Evolutionary conservation across 2,113 vertebrate species (phyloP), one percentile per base, ranked within the genome.

Genomic region (Podarcis raffonei): DNA sequence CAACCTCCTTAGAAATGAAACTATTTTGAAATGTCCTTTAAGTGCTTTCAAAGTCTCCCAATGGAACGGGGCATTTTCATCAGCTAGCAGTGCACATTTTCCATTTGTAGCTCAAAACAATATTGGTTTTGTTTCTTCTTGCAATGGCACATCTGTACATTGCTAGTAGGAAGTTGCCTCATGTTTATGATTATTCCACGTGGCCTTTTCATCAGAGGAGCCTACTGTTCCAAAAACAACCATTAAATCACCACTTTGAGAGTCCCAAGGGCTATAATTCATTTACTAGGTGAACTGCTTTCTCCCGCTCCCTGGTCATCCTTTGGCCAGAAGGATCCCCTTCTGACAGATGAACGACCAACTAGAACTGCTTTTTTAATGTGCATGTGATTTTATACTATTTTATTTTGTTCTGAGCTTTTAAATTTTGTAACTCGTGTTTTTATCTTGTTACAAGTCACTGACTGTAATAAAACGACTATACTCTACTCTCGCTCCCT

Each of bases 221-320:
- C 71, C 75, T 90, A 74, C 74, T 79, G 37, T 76, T 89, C 65
- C 69, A 91, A 83, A 91, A 71, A 87, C 91, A 95, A 85, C 83
- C 78, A 39, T 89, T 57, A 94, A 85, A 39, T 18, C 81, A 77
- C 5, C 12, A 81, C 87, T 92, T 72, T 68, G 93, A 82, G 84
- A 86, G 91, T 88, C 81, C 87, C 84, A 83, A 86, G 48, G 57
- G 53, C 91, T 88, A 13, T 92, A 91, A 89, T 84, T 92, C 89
- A 16, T 88, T 92, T 94, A 93, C 87, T 90, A 93, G 65, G 30
- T 74, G 76, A 91, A 91, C 81, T 83, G 62, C 9, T 57, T 65
- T 32, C 42, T 59, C 27, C 2, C 48, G 11, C 48, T 12, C 48
- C 48, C 48, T 53, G 48, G 48, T 53, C 48, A 53, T 53, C 48